These are phyloP conservation scores for Gymnoscopelus braueri DNA, from an alignment of 2,797 vertebrate genomes.

Conservation along the genomic window DNA sequence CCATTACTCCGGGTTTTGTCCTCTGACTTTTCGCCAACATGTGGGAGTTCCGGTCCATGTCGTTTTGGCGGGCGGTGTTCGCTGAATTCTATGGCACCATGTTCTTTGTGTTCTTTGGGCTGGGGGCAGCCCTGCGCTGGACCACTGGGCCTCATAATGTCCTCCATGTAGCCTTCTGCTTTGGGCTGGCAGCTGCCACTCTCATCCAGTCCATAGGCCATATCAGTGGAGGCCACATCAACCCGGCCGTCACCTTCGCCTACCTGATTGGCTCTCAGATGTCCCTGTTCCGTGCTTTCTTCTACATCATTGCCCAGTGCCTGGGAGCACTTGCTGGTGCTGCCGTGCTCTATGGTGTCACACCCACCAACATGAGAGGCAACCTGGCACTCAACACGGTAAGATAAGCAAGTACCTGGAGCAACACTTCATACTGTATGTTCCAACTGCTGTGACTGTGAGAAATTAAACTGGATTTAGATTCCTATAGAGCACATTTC, in stretches of 20 bases:
- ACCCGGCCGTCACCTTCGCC: conserved; percentile 93
- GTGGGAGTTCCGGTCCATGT: conserved; percentile 95
- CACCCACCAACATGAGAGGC: conserved; percentile 88
- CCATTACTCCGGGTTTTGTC: conserved; percentile 50
- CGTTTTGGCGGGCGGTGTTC: conserved; percentile 95
- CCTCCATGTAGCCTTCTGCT: conserved; percentile 90
- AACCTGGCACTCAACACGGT: conserved; percentile 92
- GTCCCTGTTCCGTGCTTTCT: conserved; percentile 91
- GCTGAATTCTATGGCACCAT: conserved; percentile 87
- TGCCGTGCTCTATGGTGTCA: conserved; percentile 92
- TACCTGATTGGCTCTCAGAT: conserved; percentile 93
- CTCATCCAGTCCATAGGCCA: conserved; percentile 92
- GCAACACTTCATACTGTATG: background rate
- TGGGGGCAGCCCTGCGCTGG: conserved; percentile 92
- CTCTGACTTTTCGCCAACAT: conserved; percentile 78
- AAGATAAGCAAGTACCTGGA: conserved; percentile 59
- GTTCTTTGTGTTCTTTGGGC: conserved; percentile 93
- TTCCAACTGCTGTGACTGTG: background rate
- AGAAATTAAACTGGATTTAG: no score
- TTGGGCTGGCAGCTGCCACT: conserved; percentile 91
- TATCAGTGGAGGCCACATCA: conserved; percentile 94
- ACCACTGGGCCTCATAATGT: conserved; percentile 86
- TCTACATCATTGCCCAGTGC: conserved; percentile 91
- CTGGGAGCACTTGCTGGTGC: conserved; percentile 91
- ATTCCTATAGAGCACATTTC: no score